A percentile compares a stretch with the other conserved stretches of the same genome.
Evolutionary conservation across 1,140 invertebrate species (phyloP).

Genomic region (Drosophila pallidifrons): DNA sequence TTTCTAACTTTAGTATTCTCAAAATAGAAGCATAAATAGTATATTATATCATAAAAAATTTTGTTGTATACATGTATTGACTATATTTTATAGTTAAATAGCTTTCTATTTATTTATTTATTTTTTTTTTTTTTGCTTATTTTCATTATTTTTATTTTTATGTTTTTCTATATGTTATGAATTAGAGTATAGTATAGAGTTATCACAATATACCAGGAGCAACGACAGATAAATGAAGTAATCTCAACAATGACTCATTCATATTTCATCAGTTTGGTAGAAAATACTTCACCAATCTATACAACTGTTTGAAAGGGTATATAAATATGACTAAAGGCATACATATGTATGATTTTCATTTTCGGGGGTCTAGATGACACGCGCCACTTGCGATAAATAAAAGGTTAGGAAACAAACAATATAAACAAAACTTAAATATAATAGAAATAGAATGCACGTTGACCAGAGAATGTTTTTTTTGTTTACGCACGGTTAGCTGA

Average conservation of each 20-base stretch:
- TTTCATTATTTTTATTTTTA: too few relatives aligned
- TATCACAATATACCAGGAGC: too few relatives aligned
- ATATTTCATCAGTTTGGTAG: neutral
- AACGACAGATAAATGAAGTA: too few relatives aligned
- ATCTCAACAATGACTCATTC: neutral
- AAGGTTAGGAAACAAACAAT: constrained; percentile 18
- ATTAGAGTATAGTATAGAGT: too few relatives aligned
- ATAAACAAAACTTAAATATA: constrained; percentile 27
- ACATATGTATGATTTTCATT: neutral
- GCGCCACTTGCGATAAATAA: neutral
- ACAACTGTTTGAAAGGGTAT: neutral
- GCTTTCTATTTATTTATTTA: too few relatives aligned
- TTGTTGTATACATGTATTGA: too few relatives aligned
- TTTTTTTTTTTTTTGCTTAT: too few relatives aligned
- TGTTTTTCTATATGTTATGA: too few relatives aligned
- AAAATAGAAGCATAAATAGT: too few relatives aligned
- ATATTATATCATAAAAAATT: too few relatives aligned
- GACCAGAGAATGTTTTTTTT: neutral
- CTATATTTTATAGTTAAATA: too few relatives aligned
- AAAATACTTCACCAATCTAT: neutral
- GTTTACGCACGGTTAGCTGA: constrained; percentile 6
- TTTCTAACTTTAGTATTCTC: too few relatives aligned
- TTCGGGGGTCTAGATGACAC: neutral
- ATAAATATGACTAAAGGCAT: neutral
- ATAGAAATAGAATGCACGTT: constrained; percentile 22